Conservation (phyloP, 2,113 vertebrate species). For the Zosterops borbonicus region DNA sequence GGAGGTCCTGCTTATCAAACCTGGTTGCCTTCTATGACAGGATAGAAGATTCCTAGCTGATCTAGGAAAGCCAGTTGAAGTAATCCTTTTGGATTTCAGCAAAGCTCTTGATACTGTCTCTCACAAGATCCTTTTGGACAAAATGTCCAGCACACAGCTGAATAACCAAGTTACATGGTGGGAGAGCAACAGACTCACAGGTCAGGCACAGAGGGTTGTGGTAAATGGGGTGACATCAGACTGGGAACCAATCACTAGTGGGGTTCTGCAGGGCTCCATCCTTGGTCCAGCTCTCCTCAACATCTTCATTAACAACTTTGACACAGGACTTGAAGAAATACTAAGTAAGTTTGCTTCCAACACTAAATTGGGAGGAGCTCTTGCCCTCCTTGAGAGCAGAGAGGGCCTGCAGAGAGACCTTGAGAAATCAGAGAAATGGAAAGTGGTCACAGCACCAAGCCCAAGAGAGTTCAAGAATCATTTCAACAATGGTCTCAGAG, state of each 20-base stretch:
- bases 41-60: neutral
- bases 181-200: neutral
- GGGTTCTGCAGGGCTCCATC: neutral
- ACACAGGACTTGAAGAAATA: neutral
- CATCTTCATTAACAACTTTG: neutral
- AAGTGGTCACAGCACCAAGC: neutral
- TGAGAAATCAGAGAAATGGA: neutral
- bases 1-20: neutral
- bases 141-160: neutral
- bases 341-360: neutral
- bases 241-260: neutral
- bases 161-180: neutral
- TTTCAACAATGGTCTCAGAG: neutral
- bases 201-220: neutral
- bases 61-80: neutral
- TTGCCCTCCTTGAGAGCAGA: rapidly evolving
- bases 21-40: neutral
- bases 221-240: neutral
- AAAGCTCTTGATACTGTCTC: neutral
- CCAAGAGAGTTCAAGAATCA: neutral
- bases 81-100: neutral
- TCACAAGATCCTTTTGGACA: neutral
- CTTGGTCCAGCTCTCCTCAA: neutral
- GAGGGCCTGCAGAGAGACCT: neutral
- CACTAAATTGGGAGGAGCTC: neutral